A percentile compares a stretch with the other conserved stretches of the same genome.
Evolutionary conservation across 2,888 invertebrate genomes (phyloP).

Genomic region (Neuroscelio doddi): DNA sequence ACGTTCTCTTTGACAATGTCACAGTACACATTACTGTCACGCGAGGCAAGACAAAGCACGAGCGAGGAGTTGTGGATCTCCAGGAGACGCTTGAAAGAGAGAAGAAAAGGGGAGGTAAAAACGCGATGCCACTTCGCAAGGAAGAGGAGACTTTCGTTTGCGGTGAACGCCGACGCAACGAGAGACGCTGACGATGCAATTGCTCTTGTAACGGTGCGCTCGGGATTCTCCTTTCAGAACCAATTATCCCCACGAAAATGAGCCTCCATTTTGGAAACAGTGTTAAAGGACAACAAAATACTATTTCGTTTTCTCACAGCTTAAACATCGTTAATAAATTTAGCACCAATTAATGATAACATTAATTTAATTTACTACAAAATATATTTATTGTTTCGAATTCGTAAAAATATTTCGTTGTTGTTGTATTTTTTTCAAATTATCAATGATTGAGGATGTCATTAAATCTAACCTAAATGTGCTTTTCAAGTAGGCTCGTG

Average conservation of each 20-base stretch:
- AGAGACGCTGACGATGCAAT: conserved; percentile 41
- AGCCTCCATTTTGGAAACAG: too few relatives aligned
- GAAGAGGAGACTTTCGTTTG: conserved; percentile 70
- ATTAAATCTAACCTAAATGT: conserved; percentile 45
- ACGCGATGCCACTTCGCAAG: conserved; percentile 66
- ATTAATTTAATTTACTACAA: too few relatives aligned
- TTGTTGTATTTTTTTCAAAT: conserved; percentile 7
- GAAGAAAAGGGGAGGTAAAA: conserved; percentile 45
- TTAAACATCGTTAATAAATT: too few relatives aligned
- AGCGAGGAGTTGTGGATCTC: not conserved
- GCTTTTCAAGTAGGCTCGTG: conserved; percentile 39
- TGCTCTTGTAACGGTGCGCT: conserved; percentile 45
- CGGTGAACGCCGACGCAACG: conserved; percentile 57
- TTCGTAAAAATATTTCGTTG: not conserved
- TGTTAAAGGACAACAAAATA: too few relatives aligned
- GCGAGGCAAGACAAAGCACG: conserved; percentile 32
- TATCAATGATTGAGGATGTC: conserved; percentile 38
- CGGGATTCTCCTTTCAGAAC: conserved; percentile 46
- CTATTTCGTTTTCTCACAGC: too few relatives aligned
- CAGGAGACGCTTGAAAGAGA: conserved; percentile 20
- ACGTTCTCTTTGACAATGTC: conserved; percentile 41
- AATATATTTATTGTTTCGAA: not conserved
- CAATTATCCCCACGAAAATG: conserved; percentile 31
- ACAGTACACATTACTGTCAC: too few relatives aligned
- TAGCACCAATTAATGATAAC: too few relatives aligned